Conservation (phyloP, 1,140 invertebrate species). For the Psilanteris sp. region DNA sequence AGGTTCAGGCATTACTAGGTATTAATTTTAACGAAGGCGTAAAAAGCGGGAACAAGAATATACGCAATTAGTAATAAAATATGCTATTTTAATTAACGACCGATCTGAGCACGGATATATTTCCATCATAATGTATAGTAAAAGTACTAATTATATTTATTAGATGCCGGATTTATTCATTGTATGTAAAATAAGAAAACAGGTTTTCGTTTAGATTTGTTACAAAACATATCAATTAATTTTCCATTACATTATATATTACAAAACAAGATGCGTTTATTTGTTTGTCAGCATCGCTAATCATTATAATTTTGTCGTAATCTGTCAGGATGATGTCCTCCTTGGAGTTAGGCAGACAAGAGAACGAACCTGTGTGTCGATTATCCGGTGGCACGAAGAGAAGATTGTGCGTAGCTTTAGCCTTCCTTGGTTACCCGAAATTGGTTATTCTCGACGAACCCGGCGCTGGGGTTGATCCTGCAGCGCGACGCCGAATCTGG, state of each 20-base stretch:
- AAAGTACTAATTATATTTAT: too few species aligned
- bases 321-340: conserved; percentile 78
- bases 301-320: too few species aligned
- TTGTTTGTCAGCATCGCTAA: too few species aligned
- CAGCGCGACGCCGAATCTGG: conserved; percentile 88
- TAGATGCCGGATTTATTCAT: too few species aligned
- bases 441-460: conserved; percentile 92
- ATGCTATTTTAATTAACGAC: conserved; percentile 17
- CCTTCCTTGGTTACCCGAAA: conserved; percentile 89
- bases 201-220: too few species aligned
- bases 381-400: conserved; percentile 84
- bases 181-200: too few species aligned
- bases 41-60: conserved; percentile 1
- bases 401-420: conserved; percentile 83
- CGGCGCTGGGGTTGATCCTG: conserved; percentile 89
- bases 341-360: conserved; percentile 81
- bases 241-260: too few species aligned
- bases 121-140: too few species aligned
- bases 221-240: too few species aligned
- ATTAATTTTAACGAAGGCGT: conserved; percentile 23
- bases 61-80: conserved; percentile 5
- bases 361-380: conserved; percentile 80
- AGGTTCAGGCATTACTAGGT: conserved; percentile 8
- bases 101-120: too few species aligned
- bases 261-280: too few species aligned